Conservation (phyloP, 2,797 vertebrate species). For the Tapirus indicus region DNA sequence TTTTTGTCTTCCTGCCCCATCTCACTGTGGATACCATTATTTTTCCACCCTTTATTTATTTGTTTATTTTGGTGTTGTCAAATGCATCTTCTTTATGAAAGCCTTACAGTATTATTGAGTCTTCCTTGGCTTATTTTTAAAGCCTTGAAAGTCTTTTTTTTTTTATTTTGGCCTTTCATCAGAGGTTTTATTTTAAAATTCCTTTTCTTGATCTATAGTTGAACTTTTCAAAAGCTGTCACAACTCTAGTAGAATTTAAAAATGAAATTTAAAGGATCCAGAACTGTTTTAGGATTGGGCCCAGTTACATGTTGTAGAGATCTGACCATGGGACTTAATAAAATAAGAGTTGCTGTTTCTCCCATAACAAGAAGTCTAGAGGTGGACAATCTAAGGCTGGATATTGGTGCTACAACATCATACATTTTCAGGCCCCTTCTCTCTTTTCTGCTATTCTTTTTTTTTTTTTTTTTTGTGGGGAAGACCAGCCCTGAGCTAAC, state of each 20-base stretch:
- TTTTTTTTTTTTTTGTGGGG: too few species aligned
- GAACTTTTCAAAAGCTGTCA: neutral
- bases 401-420: neutral
- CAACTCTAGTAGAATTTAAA: neutral
- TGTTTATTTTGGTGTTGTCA: neutral
- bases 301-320: neutral
- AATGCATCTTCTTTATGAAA: neutral
- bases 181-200: neutral
- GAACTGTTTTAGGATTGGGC: neutral
- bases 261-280: neutral
- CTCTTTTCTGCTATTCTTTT: neutral
- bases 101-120: neutral
- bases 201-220: neutral
- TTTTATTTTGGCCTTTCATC: neutral
- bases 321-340: neutral
- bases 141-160: neutral
- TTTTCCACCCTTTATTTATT: neutral
- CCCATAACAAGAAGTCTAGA: neutral
- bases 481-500: too few species aligned
- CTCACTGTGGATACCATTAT: neutral
- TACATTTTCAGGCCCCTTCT: neutral
- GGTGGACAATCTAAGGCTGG: neutral
- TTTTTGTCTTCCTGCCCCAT: neutral
- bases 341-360: neutral
- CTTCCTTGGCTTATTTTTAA: neutral